These are phyloP conservation scores for Chelonus formosanus DNA, from an alignment of 2,888 invertebrate species.

Conservation along the genomic window DNA sequence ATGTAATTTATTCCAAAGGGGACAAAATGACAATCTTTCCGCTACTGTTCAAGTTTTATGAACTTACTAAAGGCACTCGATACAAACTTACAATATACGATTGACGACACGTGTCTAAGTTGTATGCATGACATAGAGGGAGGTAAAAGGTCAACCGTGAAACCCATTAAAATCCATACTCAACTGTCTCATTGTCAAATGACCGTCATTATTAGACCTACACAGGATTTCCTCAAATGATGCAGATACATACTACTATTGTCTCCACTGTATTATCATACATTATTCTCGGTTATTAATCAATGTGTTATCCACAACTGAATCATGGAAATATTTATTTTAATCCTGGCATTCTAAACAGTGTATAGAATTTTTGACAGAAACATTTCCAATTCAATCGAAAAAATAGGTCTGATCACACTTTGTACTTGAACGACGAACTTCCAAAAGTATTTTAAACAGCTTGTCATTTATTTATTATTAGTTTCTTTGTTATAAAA, in stretches of 20 bases:
- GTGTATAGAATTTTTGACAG: too few relatives aligned
- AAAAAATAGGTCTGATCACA: too few relatives aligned
- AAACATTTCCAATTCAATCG: too few relatives aligned
- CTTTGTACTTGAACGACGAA: too few relatives aligned
- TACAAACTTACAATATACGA: constrained; percentile 14
- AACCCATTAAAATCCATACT: constrained; percentile 32
- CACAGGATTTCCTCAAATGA: constrained; percentile 23
- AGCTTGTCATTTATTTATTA: too few relatives aligned
- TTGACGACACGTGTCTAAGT: constrained; percentile 9
- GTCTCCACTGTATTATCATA: constrained; percentile 4
- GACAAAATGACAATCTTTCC: constrained; percentile 25
- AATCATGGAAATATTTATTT: too few relatives aligned
- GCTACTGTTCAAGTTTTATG: constrained; percentile 24
- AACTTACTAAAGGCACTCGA: constrained; percentile 23
- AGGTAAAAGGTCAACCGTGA: constrained; percentile 23
- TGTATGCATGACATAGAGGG: not conserved
- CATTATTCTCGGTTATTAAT: constrained; percentile 3
- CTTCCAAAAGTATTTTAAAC: too few relatives aligned
- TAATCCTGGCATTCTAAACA: too few relatives aligned
- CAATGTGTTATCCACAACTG: not conserved
- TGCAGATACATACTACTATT: constrained; percentile 4
- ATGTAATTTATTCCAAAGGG: constrained; percentile 28
- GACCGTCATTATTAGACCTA: constrained; percentile 31
- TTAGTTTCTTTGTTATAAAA: too few relatives aligned
- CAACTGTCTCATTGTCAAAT: constrained; percentile 29